Evolutionary conservation across 2,797 vertebrate species (phyloP).

Genomic region (Oceanodroma leucorhoa): DNA sequence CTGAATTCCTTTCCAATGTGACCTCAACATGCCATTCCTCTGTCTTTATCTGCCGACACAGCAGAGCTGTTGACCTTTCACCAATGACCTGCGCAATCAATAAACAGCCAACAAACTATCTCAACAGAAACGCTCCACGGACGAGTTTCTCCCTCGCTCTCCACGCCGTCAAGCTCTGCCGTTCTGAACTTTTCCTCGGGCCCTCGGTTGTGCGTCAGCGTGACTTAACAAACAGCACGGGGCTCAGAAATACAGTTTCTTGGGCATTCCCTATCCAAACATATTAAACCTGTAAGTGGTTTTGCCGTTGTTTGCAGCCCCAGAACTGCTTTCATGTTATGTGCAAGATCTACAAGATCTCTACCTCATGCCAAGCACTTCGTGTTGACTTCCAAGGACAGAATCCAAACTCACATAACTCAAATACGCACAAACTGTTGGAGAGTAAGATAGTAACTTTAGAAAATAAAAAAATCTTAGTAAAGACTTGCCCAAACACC

Average conservation of each 20-base stretch:
- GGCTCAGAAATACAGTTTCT: neutral
- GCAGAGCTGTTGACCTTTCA: constrained; percentile 61
- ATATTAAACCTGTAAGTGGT: neutral
- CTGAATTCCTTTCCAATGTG: constrained; percentile 59
- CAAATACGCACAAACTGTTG: neutral
- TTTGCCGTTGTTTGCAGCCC: neutral
- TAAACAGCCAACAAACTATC: constrained; percentile 48
- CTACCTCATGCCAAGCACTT: neutral
- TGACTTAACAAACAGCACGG: neutral
- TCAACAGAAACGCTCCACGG: neutral
- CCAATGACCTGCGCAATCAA: constrained; percentile 61
- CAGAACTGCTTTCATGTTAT: neutral
- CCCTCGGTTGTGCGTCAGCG: neutral
- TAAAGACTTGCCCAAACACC: neutral
- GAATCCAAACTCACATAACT: neutral
- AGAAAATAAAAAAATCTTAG: neutral
- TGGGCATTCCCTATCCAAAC: neutral
- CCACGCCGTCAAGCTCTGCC: neutral
- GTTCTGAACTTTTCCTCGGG: neutral
- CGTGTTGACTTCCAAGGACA: neutral
- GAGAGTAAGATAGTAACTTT: neutral
- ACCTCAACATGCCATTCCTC: constrained; percentile 66
- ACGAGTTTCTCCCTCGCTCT: neutral
- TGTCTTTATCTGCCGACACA: constrained; percentile 59
- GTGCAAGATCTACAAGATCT: neutral